Percentiles rank a stretch among this genome's conserved stretches.
Conservation (phyloP, 2,888 invertebrate species). For the Corbicula japonica region DNA sequence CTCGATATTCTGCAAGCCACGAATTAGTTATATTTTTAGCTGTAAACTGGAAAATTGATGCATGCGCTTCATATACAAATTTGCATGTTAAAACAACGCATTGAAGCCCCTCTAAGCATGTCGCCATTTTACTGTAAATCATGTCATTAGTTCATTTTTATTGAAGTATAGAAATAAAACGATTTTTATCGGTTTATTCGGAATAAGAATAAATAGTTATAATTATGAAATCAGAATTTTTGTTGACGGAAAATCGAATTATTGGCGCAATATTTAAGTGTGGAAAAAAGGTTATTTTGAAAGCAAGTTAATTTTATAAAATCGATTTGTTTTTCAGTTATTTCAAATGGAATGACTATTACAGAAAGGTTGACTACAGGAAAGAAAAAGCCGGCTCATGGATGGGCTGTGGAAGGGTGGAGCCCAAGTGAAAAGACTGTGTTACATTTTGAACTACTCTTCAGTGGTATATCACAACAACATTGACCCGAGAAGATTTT, state of each 20-base stretch:
- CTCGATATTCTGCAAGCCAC: too few relatives aligned
- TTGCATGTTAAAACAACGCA: too few relatives aligned
- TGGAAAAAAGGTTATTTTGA: neutral
- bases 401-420: slow-evolving; percentile 76
- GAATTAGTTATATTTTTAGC: too few relatives aligned
- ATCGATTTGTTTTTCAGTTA: slow-evolving; percentile 75
- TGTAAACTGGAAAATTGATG: too few relatives aligned
- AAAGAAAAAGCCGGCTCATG: slow-evolving; percentile 78
- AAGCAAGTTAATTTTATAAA: neutral
- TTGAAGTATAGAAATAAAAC: neutral
- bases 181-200: neutral
- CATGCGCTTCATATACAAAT: too few relatives aligned
- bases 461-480: too few relatives aligned
- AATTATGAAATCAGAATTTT: neutral
- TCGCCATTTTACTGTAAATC: too few relatives aligned
- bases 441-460: too few relatives aligned
- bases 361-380: slow-evolving; percentile 73
- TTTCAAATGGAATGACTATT: slow-evolving; percentile 76
- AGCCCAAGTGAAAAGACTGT: slow-evolving; percentile 63
- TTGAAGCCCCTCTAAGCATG: too few relatives aligned
- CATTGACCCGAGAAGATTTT: too few relatives aligned
- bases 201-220: neutral
- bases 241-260: neutral
- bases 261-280: neutral
- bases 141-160: neutral